Conservation (phyloP, 2,888 invertebrate genomes). For the Meloe dianella region DNA sequence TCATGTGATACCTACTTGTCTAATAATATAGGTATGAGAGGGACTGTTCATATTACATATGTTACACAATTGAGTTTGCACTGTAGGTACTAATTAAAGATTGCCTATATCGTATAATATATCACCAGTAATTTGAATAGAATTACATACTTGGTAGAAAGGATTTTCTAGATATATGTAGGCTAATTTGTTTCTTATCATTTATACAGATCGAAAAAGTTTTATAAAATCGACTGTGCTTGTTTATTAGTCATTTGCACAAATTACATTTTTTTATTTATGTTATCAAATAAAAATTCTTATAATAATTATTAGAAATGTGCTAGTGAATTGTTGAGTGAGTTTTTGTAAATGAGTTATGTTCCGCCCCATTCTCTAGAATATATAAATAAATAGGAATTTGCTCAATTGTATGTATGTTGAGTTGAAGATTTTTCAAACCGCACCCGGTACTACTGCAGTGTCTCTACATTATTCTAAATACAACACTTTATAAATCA, state of each 20-base stretch:
- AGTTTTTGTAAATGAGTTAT: not conserved
- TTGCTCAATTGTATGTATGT: not conserved
- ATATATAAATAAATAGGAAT: slow-evolving; percentile 10
- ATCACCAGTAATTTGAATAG: slow-evolving; percentile 36
- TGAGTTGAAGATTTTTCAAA: not conserved
- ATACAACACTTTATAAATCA: slow-evolving; percentile 41
- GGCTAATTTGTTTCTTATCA: slow-evolving; percentile 37
- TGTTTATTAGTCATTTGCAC: not conserved
- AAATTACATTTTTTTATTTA: not conserved
- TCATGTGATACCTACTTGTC: not conserved
- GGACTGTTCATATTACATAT: slow-evolving; percentile 24
- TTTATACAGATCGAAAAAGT: slow-evolving; percentile 20
- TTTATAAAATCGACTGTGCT: not conserved
- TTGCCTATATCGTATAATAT: slow-evolving; percentile 36
- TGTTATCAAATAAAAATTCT: not conserved
- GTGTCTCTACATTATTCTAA: slow-evolving; percentile 9
- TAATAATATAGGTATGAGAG: slow-evolving; percentile 13
- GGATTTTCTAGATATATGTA: slow-evolving; percentile 34
- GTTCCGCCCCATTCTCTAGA: not conserved
- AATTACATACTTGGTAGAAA: slow-evolving; percentile 33
- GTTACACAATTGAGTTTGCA: slow-evolving; percentile 21
- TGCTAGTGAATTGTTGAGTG: not conserved
- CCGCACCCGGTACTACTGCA: not conserved
- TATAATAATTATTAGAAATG: not conserved
- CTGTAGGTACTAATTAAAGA: slow-evolving; percentile 35